Evolutionary conservation across 2,797 vertebrate genomes (phyloP).

Genomic region (Sebastes taczanowskii): DNA sequence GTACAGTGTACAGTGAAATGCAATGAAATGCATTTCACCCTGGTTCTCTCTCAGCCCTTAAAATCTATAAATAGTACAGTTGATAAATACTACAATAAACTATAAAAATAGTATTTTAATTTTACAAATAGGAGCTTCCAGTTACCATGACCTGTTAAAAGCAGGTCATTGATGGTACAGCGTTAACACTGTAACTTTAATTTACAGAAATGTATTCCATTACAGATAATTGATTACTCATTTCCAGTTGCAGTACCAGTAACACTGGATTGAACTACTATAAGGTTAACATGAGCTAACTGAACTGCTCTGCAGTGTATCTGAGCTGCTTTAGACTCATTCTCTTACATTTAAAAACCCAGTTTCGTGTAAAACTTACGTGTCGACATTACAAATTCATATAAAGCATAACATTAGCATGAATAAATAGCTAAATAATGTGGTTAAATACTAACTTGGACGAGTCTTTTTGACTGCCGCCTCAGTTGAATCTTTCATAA

Average conservation of each 20-base stretch:
- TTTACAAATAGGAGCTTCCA: neutral
- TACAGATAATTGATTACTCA: neutral
- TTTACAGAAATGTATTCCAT: neutral
- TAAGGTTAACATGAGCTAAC: neutral
- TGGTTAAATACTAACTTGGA: neutral
- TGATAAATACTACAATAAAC: no score
- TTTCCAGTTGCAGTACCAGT: neutral
- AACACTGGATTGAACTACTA: neutral
- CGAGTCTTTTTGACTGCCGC: rapidly evolving
- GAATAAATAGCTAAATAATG: neutral
- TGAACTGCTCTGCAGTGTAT: neutral
- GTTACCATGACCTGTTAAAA: neutral
- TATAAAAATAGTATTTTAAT: neutral
- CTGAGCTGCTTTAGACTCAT: neutral
- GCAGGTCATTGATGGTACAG: neutral
- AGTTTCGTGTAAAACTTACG: neutral
- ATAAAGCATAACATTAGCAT: neutral
- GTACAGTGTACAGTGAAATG: no score
- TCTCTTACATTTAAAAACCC: rapidly evolving
- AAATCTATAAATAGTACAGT: no score
- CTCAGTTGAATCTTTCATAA: neutral
- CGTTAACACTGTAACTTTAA: neutral
- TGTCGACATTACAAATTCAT: neutral
- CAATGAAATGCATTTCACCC: no score
- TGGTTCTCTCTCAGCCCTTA: no score